Conservation (phyloP, 64 coral and sea anemone genomes). For the Orbicella faveolata region DNA sequence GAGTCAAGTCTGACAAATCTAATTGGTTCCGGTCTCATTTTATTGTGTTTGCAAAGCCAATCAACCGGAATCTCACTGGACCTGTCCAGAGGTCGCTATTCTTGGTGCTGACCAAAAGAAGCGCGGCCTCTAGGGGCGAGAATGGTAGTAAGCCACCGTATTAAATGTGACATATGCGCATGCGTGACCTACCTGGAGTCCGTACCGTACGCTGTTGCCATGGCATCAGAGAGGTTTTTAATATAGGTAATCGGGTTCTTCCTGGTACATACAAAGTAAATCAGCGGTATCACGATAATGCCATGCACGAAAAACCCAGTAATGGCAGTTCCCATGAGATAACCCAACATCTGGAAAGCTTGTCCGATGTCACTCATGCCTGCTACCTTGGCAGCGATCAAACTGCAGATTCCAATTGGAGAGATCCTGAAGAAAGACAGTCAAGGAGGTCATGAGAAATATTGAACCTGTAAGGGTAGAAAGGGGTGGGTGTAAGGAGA, state of each 20-base stretch:
- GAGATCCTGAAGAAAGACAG: slow-evolving; percentile 53
- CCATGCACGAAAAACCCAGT: slow-evolving; percentile 37
- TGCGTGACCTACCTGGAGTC: slow-evolving; percentile 58
- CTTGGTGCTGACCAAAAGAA: no score
- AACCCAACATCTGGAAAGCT: slow-evolving; percentile 54
- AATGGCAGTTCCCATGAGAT: slow-evolving; percentile 61
- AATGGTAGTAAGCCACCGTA: no score
- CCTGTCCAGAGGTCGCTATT: no score
- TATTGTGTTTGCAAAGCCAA: no score
- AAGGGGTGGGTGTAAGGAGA: no score
- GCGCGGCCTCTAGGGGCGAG: no score
- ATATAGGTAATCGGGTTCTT: slow-evolving; percentile 76
- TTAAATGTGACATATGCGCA: neutral
- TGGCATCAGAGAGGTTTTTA: slow-evolving; percentile 52
- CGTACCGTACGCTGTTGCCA: slow-evolving; percentile 79
- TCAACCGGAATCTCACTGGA: no score
- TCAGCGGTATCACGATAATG: slow-evolving; percentile 50
- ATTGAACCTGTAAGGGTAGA: no score
- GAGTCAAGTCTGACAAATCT: no score
- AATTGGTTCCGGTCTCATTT: no score
- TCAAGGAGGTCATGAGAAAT: neutral
- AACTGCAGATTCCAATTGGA: slow-evolving; percentile 84
- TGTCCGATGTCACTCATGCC: slow-evolving; percentile 59
- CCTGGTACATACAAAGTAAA: slow-evolving; percentile 73
- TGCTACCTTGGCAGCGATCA: slow-evolving; percentile 69